These are phyloP conservation scores for Vicugna pacos DNA, from an alignment of 2,113 vertebrate species.

Conservation along the genomic window DNA sequence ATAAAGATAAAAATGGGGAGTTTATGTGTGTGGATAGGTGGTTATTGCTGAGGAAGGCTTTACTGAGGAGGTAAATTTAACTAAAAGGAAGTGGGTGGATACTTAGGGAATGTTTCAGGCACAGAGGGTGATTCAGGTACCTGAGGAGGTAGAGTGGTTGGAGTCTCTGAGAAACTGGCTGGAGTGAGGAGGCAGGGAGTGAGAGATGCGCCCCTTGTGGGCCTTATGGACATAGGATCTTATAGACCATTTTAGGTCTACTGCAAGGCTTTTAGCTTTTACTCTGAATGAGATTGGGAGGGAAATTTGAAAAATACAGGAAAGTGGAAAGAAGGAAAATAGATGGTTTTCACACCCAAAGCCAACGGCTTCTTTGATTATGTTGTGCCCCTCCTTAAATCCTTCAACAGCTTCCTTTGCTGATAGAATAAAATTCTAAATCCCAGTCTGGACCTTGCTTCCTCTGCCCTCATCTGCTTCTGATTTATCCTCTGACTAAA, in stretches of 20 bases:
- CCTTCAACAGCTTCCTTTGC: background rate
- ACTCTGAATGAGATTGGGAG: background rate
- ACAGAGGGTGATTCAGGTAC: background rate
- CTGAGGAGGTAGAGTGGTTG: background rate
- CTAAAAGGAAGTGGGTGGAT: background rate
- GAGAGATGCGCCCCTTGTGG: background rate
- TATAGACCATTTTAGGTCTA: background rate
- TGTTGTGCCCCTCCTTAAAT: background rate
- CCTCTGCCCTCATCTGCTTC: background rate
- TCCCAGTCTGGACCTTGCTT: background rate
- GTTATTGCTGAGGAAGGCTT: background rate
- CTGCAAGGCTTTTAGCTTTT: background rate
- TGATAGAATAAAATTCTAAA: background rate
- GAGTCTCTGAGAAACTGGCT: background rate
- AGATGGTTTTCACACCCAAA: background rate
- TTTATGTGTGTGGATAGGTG: background rate
- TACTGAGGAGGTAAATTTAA: background rate
- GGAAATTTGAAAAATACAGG: background rate
- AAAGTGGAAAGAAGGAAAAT: slow-evolving; percentile 26
- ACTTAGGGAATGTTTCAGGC: background rate
- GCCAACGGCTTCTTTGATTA: background rate
- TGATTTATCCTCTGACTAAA: background rate
- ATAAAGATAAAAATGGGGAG: background rate
- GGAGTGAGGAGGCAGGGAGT: background rate
- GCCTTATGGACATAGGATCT: background rate